A percentile compares a stretch with the other conserved stretches of the same genome.
These are phyloP conservation scores for Premnoplex brunnescens DNA, from an alignment of 2,797 vertebrate genomes.

Conservation along the genomic window DNA sequence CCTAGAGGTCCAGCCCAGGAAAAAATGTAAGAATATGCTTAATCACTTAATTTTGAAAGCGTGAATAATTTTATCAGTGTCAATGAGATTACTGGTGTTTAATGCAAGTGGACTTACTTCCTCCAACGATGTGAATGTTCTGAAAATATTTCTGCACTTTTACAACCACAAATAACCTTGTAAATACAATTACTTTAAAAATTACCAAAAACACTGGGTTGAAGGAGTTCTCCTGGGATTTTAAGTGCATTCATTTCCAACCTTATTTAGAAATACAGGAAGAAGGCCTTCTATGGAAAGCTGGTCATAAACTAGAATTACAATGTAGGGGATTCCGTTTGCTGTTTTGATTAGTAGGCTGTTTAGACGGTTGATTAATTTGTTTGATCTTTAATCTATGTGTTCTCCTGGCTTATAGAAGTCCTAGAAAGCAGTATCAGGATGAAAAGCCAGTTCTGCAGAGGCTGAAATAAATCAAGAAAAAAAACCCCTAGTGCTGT, in stretches of 20 bases:
- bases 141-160: background rate
- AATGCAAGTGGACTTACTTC: background rate
- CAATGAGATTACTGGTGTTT: background rate
- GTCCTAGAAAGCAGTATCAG: background rate
- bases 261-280: background rate
- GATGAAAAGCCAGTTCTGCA: background rate
- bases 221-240: background rate
- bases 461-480: background rate
- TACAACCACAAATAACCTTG: background rate
- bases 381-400: background rate
- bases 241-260: background rate
- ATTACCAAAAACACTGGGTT: background rate
- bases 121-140: fast-evolving
- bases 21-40: background rate
- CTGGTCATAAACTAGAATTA: background rate
- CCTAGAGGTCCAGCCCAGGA: background rate
- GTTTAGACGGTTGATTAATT: background rate
- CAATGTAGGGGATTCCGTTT: background rate
- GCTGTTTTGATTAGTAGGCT: background rate
- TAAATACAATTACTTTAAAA: background rate
- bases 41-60: background rate
- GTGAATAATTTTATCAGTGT: background rate
- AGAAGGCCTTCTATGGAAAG: background rate
- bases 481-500: fast-evolving
- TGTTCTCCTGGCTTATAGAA: background rate